Conservation (phyloP, 2,113 vertebrate genomes). For the Toxotes jaculatrix region DNA sequence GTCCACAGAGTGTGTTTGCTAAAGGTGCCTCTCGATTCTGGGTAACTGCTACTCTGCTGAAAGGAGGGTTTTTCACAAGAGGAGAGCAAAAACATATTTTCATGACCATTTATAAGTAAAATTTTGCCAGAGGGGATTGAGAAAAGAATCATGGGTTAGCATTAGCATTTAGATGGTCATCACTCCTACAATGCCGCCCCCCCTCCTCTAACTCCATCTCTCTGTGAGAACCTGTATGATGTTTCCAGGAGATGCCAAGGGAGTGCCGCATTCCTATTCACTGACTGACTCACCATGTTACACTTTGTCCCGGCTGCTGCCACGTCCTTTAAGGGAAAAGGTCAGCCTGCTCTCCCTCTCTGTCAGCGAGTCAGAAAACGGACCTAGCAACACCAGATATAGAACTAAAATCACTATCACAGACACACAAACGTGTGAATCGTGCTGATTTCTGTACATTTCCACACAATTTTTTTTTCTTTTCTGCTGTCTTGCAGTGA, state of each 20-base stretch:
- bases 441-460: neutral
- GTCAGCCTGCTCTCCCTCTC: conserved; percentile 43
- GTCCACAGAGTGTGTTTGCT: neutral
- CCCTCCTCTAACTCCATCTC: neutral
- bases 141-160: neutral
- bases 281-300: conserved; percentile 57
- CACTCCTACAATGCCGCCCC: no score
- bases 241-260: conserved; percentile 44
- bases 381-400: conserved; percentile 26
- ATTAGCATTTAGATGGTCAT: neutral
- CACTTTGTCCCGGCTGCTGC: conserved; percentile 43
- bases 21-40: neutral
- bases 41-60: neutral
- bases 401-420: conserved; percentile 17
- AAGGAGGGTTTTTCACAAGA: neutral
- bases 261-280: conserved; percentile 66
- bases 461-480: neutral
- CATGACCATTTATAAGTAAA: neutral
- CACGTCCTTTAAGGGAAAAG: conserved; percentile 59
- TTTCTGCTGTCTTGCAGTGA: neutral
- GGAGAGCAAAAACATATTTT: neutral
- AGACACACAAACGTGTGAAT: neutral
- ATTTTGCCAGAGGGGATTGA: neutral
- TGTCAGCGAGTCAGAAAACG: conserved; percentile 38
- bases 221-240: conserved; percentile 48